A percentile compares a stretch with the other conserved stretches of the same genome.
Evolutionary conservation across 2,888 invertebrate species (phyloP).

Genomic region (Sminthurides aquaticus): DNA sequence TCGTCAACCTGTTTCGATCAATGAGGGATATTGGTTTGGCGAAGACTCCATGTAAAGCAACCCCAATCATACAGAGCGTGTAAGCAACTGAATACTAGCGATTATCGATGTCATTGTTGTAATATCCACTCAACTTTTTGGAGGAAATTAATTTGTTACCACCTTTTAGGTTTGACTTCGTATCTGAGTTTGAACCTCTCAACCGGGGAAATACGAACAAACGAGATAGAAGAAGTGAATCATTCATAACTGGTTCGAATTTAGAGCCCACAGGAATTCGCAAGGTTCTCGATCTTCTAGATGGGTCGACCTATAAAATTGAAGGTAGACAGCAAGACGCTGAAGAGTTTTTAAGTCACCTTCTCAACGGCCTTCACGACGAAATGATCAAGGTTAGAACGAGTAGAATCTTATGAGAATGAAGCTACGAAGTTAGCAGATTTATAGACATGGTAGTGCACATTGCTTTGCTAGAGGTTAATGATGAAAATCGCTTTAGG

Average conservation of each 20-base stretch:
- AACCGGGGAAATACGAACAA: constrained; percentile 45
- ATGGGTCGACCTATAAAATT: constrained; percentile 56
- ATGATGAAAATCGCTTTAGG: constrained; percentile 24
- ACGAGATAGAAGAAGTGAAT: constrained; percentile 35
- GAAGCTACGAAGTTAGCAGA: constrained; percentile 24
- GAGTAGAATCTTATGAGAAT: no score
- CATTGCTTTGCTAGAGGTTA: background rate
- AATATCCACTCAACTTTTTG: background rate
- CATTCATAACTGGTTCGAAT: constrained; percentile 62
- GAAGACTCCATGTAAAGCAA: constrained; percentile 43
- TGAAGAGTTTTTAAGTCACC: constrained; percentile 88
- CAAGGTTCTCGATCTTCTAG: constrained; percentile 36
- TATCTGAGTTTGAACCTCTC: constrained; percentile 67
- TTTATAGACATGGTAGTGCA: constrained; percentile 26
- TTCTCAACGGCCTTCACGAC: constrained; percentile 89
- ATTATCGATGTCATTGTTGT: background rate
- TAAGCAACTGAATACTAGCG: constrained; percentile 52
- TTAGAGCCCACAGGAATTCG: constrained; percentile 66
- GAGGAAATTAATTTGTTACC: constrained; percentile 6
- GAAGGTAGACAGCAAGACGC: constrained; percentile 95
- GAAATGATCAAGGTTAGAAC: constrained; percentile 88
- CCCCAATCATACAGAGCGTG: constrained; percentile 88
- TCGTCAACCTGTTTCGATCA: constrained; percentile 80
- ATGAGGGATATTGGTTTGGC: constrained; percentile 49
- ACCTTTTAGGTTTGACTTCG: constrained; percentile 62